phyloP scores from a whole-genome alignment of 2,797 vertebrate species.

The Orientallactaga sibirica region DNA sequence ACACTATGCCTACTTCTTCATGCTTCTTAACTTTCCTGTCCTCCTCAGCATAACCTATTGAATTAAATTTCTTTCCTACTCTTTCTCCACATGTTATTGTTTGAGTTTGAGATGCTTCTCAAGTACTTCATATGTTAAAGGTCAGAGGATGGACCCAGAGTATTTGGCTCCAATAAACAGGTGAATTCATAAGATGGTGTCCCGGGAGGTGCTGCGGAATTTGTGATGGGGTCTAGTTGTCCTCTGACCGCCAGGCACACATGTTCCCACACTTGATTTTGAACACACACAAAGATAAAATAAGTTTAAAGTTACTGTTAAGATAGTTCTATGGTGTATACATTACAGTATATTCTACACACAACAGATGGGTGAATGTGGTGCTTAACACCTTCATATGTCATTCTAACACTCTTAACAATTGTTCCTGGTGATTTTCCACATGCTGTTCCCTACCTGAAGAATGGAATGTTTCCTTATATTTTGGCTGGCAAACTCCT shows the following conservation, averaged over 20 bases:
- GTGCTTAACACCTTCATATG: conserved; percentile 36
- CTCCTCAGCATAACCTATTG: background rate
- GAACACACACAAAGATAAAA: background rate
- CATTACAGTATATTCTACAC: background rate
- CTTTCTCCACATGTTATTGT: background rate
- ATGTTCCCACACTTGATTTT: too few species aligned
- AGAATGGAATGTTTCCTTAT: background rate
- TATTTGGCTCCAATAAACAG: too few species aligned
- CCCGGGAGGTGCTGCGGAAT: background rate
- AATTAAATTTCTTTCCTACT: conserved; percentile 26
- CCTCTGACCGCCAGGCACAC: too few species aligned
- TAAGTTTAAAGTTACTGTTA: conserved; percentile 8
- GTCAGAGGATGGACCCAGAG: too few species aligned
- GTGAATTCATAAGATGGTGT: background rate
- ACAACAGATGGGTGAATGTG: conserved; percentile 6
- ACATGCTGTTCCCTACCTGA: background rate
- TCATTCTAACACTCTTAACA: conserved; percentile 8
- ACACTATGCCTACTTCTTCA: background rate
- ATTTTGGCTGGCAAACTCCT: conserved; percentile 11
- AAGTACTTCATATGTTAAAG: background rate
- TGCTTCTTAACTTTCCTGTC: background rate
- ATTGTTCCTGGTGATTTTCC: background rate
- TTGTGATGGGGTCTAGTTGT: background rate
- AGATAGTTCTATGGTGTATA: background rate
- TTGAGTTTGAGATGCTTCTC: background rate